A percentile compares a stretch with the other conserved stretches of the same genome.
phyloP scores from a whole-genome alignment of 1,140 invertebrate species.

The Caerostris darwini region DNA sequence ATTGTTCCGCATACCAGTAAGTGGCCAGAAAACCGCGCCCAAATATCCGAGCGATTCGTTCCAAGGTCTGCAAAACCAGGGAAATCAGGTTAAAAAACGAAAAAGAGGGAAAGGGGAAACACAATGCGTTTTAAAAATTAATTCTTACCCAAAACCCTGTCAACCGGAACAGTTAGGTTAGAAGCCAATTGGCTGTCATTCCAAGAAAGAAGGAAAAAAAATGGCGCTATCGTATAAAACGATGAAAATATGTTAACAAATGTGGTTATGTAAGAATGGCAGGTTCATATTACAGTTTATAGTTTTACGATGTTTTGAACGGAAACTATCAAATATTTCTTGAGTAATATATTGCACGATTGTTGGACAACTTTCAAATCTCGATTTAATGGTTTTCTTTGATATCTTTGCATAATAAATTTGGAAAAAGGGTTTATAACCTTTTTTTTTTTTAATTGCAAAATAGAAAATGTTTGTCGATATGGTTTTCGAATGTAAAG shows the following conservation, averaged over 20 bases:
- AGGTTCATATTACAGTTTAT: not conserved
- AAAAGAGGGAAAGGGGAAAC: not conserved
- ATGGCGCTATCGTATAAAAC: not conserved
- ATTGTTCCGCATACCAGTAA: constrained; percentile 63
- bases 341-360: too few relatives aligned
- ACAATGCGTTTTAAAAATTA: constrained; percentile 35
- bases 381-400: too few relatives aligned
- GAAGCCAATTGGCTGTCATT: constrained; percentile 6
- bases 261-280: not conserved
- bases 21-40: constrained; percentile 38
- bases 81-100: constrained; percentile 57
- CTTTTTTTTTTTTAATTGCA: too few relatives aligned
- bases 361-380: too few relatives aligned
- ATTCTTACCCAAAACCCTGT: constrained; percentile 39
- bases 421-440: too few relatives aligned
- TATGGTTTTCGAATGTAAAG: too few relatives aligned
- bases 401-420: too few relatives aligned
- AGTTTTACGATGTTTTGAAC: not conserved
- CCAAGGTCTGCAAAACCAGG: constrained; percentile 59
- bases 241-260: not conserved
- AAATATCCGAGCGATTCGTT: constrained; percentile 56
- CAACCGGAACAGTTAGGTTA: constrained; percentile 57
- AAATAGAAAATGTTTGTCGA: too few relatives aligned
- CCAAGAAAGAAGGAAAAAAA: constrained; percentile 3
- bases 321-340: not conserved